A percentile compares a stretch with the other conserved stretches of the same genome.
phyloP scores from a whole-genome alignment of 35 echinoderm and acorn worm species.

The Ptychodera flava region DNA sequence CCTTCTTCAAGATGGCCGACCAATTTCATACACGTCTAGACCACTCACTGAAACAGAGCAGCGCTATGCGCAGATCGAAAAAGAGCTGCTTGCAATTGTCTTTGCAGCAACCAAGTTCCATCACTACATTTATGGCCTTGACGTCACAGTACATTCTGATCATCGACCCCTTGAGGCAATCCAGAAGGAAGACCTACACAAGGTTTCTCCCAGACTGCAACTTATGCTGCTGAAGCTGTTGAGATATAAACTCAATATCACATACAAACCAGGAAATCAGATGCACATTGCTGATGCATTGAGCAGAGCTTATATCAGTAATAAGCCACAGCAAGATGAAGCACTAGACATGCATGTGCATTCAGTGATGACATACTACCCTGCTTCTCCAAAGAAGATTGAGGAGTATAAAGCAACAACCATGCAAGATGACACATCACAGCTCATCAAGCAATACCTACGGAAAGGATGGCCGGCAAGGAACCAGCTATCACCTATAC shows the following conservation, averaged over 20 bases:
- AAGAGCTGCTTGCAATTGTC: conserved; percentile 45
- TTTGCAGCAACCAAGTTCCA: conserved; percentile 42
- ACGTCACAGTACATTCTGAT: conserved; percentile 27
- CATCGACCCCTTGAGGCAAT: conserved; percentile 60
- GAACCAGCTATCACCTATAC: too few relatives aligned
- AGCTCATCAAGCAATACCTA: conserved; percentile 33
- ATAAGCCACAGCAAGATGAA: too few relatives aligned
- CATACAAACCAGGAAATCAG: conserved; percentile 41
- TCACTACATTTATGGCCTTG: conserved; percentile 39
- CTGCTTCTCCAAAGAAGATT: too few relatives aligned
- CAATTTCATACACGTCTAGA: conserved; percentile 40
- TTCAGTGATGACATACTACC: too few relatives aligned
- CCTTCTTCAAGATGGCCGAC: conserved; percentile 35
- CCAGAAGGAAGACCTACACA: conserved; percentile 6
- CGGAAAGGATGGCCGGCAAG: conserved; percentile 39
- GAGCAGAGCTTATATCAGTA: conserved; percentile 22
- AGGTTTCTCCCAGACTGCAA: conserved; percentile 44
- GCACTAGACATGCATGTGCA: too few relatives aligned
- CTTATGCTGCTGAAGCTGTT: conserved; percentile 5
- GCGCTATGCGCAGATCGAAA: conserved; percentile 44
- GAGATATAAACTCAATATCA: conserved; percentile 5
- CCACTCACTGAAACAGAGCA: conserved; percentile 35
- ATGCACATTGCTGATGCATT: conserved; percentile 33
- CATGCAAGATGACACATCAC: conserved; percentile 12
- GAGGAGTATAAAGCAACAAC: conserved; percentile 28